A percentile compares a stretch with the other conserved stretches of the same genome.
These are phyloP conservation scores for Aegypius monachus DNA, from an alignment of 2,113 vertebrate species.

Conservation along the genomic window DNA sequence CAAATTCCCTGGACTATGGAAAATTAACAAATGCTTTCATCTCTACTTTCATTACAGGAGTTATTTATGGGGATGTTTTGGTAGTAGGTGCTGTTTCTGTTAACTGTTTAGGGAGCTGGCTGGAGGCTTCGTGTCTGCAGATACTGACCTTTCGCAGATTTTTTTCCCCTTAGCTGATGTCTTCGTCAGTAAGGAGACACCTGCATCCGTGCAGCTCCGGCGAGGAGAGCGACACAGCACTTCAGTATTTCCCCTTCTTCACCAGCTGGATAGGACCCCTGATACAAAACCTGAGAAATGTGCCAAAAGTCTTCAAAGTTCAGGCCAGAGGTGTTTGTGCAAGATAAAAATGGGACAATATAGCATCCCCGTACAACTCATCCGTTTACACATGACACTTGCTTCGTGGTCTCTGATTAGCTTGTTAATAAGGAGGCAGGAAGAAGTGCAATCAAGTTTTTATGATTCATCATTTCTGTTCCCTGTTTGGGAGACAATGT, in stretches of 20 bases:
- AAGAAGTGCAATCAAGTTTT: slow-evolving; percentile 70
- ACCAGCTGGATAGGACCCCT: slow-evolving; percentile 66
- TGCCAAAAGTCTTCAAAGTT: slow-evolving; percentile 71
- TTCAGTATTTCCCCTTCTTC: slow-evolving; percentile 65
- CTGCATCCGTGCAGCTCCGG: slow-evolving; percentile 72
- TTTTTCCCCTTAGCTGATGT: slow-evolving; percentile 51
- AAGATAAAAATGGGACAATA: slow-evolving; percentile 73
- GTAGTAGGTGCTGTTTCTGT: neutral
- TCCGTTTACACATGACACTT: slow-evolving; percentile 68
- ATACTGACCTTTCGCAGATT: slow-evolving; percentile 60
- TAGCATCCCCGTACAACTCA: slow-evolving; percentile 63
- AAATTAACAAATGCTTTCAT: slow-evolving; percentile 40
- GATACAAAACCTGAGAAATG: slow-evolving; percentile 52
- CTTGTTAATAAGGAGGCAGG: slow-evolving; percentile 70
- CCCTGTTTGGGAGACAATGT: slow-evolving; percentile 70
- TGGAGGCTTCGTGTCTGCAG: neutral
- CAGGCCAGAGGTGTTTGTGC: slow-evolving; percentile 72
- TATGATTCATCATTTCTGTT: slow-evolving; percentile 75
- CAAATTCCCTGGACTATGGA: slow-evolving; percentile 12
- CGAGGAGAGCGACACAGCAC: slow-evolving; percentile 3
- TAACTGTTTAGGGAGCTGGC: slow-evolving; percentile 27
- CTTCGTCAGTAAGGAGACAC: slow-evolving; percentile 74
- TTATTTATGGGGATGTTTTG: slow-evolving; percentile 8
- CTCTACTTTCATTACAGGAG: neutral
- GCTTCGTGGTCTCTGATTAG: slow-evolving; percentile 54